These are phyloP conservation scores for Pseudanteris insignis DNA, from an alignment of 2,888 invertebrate species.

Conservation along the genomic window DNA sequence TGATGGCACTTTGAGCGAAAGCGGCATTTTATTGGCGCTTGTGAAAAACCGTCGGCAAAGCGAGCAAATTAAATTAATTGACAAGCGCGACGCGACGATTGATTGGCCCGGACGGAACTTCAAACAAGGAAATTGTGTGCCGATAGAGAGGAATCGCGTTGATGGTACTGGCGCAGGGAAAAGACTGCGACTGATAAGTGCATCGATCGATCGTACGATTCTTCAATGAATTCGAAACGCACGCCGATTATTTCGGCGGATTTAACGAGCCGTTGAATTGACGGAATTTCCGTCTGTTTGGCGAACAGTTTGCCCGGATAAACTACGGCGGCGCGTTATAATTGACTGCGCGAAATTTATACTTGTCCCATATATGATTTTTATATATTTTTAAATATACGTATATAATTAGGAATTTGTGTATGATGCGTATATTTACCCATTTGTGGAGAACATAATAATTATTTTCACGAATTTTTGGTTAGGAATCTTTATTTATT, in stretches of 20 bases:
- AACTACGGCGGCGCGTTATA: too few relatives aligned
- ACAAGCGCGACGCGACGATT: constrained; percentile 8
- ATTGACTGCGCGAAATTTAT: too few relatives aligned
- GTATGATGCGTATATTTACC: too few relatives aligned
- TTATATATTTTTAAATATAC: too few relatives aligned
- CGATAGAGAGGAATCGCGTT: too few relatives aligned
- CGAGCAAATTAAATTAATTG: constrained; percentile 35
- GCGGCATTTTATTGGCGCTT: constrained; percentile 33
- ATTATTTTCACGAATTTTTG: too few relatives aligned
- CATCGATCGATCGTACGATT: constrained; percentile 9
- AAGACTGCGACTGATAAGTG: background rate
- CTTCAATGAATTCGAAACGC: constrained; percentile 11
- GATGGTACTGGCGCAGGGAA: background rate
- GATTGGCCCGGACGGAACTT: background rate
- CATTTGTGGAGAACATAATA: too few relatives aligned
- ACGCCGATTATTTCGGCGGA: constrained; percentile 10
- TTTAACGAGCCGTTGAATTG: constrained; percentile 30
- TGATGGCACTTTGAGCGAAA: constrained; percentile 33
- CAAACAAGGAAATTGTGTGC: constrained; percentile 1
- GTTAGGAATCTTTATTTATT: too few relatives aligned
- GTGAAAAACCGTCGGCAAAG: constrained; percentile 34
- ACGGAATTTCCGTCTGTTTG: constrained; percentile 34
- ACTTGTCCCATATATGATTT: too few relatives aligned
- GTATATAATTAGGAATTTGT: too few relatives aligned
- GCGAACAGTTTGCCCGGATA: constrained; percentile 3